Percentiles rank a stretch among this genome's conserved stretches.
These are phyloP conservation scores for Macroramphosus scolopax DNA, from an alignment of 2,797 vertebrate genomes.

Conservation along the genomic window DNA sequence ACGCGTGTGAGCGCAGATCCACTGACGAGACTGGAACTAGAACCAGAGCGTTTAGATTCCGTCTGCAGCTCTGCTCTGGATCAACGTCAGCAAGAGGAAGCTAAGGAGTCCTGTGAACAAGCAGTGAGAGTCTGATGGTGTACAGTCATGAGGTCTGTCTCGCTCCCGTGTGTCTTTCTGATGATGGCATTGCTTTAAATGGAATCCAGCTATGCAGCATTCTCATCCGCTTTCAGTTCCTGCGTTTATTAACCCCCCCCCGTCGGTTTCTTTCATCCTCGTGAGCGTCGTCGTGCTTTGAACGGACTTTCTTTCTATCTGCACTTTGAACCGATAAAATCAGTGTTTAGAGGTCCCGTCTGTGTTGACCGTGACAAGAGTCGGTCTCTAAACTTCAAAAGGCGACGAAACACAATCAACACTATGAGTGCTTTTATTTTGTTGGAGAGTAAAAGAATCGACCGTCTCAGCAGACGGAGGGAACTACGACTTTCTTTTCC, in stretches of 20 bases:
- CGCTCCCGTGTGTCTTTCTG: slow-evolving; percentile 67
- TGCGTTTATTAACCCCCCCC: slow-evolving; percentile 45
- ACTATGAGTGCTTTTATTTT: slow-evolving; percentile 28
- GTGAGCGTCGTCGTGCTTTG: slow-evolving; percentile 32
- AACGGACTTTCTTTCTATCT: slow-evolving; percentile 28
- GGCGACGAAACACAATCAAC: slow-evolving; percentile 66
- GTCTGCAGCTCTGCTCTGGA: slow-evolving; percentile 35
- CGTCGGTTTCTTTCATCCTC: slow-evolving; percentile 56
- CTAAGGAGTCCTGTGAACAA: slow-evolving; percentile 60
- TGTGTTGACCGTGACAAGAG: slow-evolving; percentile 79
- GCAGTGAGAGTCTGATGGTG: slow-evolving; percentile 66
- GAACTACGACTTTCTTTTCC: slow-evolving; percentile 75
- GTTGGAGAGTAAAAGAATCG: slow-evolving; percentile 53
- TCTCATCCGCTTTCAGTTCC: slow-evolving; percentile 69
- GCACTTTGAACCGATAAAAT: slow-evolving; percentile 71
- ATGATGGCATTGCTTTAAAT: slow-evolving; percentile 89
- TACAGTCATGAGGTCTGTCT: slow-evolving; percentile 66
- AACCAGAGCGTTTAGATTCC: slow-evolving; percentile 35
- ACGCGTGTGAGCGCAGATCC: slow-evolving; percentile 84
- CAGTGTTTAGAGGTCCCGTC: slow-evolving; percentile 76
- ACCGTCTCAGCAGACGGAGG: slow-evolving; percentile 86
- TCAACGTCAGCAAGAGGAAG: slow-evolving; percentile 67
- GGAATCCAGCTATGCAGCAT: slow-evolving; percentile 96
- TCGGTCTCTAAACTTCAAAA: slow-evolving; percentile 83
- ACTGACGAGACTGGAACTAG: slow-evolving; percentile 23